Evolutionary conservation across 2,797 vertebrate genomes (phyloP).

Genomic region (Nothura maculosa): DNA sequence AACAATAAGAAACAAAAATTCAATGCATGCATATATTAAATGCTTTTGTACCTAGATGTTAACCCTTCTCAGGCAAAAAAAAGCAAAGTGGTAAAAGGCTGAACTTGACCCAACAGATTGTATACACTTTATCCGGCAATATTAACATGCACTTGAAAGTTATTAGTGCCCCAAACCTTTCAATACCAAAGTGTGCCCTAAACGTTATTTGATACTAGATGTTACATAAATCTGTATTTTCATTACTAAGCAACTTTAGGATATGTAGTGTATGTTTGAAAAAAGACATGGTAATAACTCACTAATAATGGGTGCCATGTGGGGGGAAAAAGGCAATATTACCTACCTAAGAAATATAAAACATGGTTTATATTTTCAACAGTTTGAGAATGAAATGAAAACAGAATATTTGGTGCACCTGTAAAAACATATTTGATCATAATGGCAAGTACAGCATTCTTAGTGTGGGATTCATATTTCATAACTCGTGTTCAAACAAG

Average conservation of each 20-base stretch:
- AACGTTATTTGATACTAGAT: constrained; percentile 68
- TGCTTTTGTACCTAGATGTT: not conserved
- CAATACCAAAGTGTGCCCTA: constrained; percentile 44
- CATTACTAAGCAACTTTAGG: constrained; percentile 83
- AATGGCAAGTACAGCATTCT: constrained; percentile 87
- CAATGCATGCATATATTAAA: not conserved
- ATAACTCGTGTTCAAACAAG: constrained; percentile 87
- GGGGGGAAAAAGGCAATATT: constrained; percentile 76
- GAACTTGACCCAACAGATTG: constrained; percentile 41
- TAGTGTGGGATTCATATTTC: constrained; percentile 86
- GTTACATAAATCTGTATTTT: constrained; percentile 81
- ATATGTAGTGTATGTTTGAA: constrained; percentile 69
- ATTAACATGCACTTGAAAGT: constrained; percentile 53
- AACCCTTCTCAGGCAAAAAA: not conserved
- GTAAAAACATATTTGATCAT: constrained; percentile 93
- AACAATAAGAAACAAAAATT: constrained; percentile 40
- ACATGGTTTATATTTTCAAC: constrained; percentile 88
- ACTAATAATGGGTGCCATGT: constrained; percentile 87
- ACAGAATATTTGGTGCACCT: constrained; percentile 90
- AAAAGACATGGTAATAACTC: constrained; percentile 78
- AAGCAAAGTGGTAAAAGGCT: not conserved
- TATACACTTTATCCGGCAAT: constrained; percentile 58
- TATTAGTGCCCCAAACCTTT: constrained; percentile 49
- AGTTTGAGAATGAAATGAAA: constrained; percentile 85
- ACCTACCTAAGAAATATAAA: constrained; percentile 80